A percentile compares a stretch with the other conserved stretches of the same genome.
Conservation (phyloP, 2,113 vertebrate genomes). For the Nerophis ophidion region DNA sequence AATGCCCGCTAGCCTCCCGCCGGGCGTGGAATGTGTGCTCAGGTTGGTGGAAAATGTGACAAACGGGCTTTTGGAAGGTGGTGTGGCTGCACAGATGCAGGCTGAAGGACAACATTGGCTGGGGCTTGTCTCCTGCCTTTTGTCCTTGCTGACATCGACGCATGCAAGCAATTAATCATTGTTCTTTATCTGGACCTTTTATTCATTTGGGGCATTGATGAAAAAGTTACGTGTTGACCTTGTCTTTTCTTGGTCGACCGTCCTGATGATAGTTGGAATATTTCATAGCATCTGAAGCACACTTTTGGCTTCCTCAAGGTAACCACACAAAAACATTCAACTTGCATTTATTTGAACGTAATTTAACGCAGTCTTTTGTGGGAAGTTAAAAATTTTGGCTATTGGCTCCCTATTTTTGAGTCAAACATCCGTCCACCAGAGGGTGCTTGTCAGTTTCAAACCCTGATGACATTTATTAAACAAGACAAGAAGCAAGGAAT, state of each 20-base stretch:
- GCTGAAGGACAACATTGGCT: conserved; percentile 20
- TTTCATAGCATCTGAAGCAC: background rate
- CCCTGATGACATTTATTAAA: too few species aligned
- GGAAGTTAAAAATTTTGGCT: too few species aligned
- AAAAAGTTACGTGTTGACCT: conserved; percentile 41
- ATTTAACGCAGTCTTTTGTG: too few species aligned
- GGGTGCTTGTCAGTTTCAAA: too few species aligned
- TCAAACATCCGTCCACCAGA: too few species aligned
- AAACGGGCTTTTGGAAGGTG: conserved; percentile 14
- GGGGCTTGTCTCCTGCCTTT: conserved; percentile 24
- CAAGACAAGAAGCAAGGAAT: too few species aligned
- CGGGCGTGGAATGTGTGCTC: conserved; percentile 23
- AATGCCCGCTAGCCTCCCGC: conserved; percentile 33
- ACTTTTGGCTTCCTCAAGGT: too few species aligned
- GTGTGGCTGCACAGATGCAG: background rate
- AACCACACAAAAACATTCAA: too few species aligned
- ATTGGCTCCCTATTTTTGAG: too few species aligned
- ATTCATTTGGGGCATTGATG: conserved; percentile 41
- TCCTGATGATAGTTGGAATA: background rate
- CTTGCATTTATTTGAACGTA: too few species aligned
- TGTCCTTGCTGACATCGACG: conserved; percentile 52
- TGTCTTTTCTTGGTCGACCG: conserved; percentile 25
- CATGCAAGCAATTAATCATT: conserved; percentile 52
- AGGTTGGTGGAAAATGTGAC: conserved; percentile 19
- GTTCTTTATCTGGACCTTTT: conserved; percentile 62